phyloP scores from a whole-genome alignment of 2,888 invertebrate species.

The Sisyra terminalis region DNA sequence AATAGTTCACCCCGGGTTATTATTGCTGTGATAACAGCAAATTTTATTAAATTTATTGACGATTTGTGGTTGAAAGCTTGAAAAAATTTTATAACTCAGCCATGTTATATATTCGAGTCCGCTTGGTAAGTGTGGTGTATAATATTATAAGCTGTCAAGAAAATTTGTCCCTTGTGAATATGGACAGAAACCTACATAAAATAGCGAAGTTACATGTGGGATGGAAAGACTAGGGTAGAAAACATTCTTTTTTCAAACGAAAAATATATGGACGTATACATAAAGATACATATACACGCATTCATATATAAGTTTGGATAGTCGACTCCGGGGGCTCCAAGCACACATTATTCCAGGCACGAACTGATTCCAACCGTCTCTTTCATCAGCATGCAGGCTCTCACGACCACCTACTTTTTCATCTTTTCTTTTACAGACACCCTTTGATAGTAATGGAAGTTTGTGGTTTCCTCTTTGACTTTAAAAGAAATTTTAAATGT shows the following conservation, averaged over 20 bases:
- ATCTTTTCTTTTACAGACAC: no score
- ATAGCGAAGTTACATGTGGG: conserved; percentile 4
- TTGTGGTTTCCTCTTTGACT: no score
- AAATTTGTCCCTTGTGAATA: conserved; percentile 30
- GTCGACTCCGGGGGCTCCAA: background rate
- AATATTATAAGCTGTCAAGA: conserved; percentile 21
- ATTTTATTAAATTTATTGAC: no score
- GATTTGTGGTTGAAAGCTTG: no score
- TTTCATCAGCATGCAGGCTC: conserved; percentile 1
- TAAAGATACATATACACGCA: background rate
- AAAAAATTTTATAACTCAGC: no score
- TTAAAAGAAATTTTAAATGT: no score
- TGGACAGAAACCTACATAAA: conserved; percentile 19
- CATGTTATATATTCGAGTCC: background rate
- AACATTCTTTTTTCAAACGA: conserved; percentile 7
- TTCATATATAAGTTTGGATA: conserved; percentile 3
- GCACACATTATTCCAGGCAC: conserved; percentile 4
- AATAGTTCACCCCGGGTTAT: no score
- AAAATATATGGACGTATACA: conserved; percentile 4
- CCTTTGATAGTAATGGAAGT: no score
- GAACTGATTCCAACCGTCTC: conserved; percentile 3
- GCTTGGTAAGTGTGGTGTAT: conserved; percentile 1
- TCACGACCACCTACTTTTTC: background rate
- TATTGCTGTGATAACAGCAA: no score
- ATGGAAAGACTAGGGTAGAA: conserved; percentile 3